phyloP scores from a whole-genome alignment of 2,888 invertebrate genomes.

The Lacanobia oleracea region DNA sequence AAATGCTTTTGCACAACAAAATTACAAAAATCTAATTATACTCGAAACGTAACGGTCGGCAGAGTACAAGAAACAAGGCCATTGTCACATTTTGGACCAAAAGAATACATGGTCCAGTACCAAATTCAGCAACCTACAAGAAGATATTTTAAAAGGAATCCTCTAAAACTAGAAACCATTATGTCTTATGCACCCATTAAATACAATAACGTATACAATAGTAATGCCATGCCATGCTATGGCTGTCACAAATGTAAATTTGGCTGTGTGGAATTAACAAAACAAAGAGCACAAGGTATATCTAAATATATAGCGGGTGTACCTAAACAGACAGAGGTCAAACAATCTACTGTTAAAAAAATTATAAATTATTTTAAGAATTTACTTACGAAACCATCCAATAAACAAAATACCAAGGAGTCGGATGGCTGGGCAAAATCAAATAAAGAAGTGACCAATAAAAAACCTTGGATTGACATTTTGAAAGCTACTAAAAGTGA shows the following conservation, averaged over 20 bases:
- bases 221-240: constrained; percentile 7
- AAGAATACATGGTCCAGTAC: constrained; percentile 58
- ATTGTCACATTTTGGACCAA: constrained; percentile 50
- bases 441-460: constrained; percentile 1
- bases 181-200: constrained; percentile 54
- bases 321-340: background rate
- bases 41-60: constrained; percentile 31
- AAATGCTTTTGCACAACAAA: constrained; percentile 74
- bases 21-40: constrained; percentile 55
- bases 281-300: constrained; percentile 1
- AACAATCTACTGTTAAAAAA: constrained; percentile 20
- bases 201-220: constrained; percentile 68
- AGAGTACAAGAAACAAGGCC: constrained; percentile 55
- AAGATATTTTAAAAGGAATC: constrained; percentile 16
- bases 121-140: constrained; percentile 49
- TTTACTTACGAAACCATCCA: constrained; percentile 32
- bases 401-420: background rate
- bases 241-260: constrained; percentile 6
- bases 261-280: background rate
- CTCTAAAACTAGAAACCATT: constrained; percentile 19
- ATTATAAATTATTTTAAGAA: constrained; percentile 25
- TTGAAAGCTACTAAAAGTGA: constrained; percentile 62
- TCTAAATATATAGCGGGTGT: background rate
- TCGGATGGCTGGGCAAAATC: background rate
- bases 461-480: constrained; percentile 11